Evolutionary conservation across 1,140 invertebrate species (phyloP).

Genomic region (Formica exsecta): DNA sequence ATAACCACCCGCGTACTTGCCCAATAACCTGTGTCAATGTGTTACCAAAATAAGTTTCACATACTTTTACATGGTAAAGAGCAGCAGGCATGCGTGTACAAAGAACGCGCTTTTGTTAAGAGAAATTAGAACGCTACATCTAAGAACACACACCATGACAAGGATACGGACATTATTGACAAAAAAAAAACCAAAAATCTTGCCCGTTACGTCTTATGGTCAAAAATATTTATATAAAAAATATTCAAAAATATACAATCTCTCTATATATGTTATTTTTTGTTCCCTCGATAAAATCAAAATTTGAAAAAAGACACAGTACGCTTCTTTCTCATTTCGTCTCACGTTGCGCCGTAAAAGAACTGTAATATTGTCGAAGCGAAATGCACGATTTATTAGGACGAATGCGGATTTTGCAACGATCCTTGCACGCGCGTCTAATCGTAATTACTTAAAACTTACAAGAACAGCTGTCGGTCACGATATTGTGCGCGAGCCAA

Average conservation of each 20-base stretch:
- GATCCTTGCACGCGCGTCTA: neutral
- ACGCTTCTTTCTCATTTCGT: slow-evolving; percentile 53
- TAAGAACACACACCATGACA: slow-evolving; percentile 76
- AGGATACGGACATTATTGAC: slow-evolving; percentile 66
- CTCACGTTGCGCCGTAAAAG: slow-evolving; percentile 46
- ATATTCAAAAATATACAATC: neutral
- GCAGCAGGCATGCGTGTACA: slow-evolving; percentile 81
- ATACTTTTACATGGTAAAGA: slow-evolving; percentile 71
- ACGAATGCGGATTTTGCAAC: slow-evolving; percentile 50
- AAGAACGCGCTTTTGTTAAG: slow-evolving; percentile 74
- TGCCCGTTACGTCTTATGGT: neutral
- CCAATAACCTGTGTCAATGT: slow-evolving; percentile 50
- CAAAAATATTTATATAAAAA: slow-evolving; percentile 23
- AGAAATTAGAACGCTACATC: slow-evolving; percentile 76
- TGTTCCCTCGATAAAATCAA: neutral
- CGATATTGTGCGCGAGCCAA: neutral
- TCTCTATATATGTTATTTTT: neutral
- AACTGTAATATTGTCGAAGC: slow-evolving; percentile 43
- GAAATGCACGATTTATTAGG: slow-evolving; percentile 46
- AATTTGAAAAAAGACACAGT: neutral
- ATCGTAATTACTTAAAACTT: neutral
- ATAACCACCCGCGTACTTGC: slow-evolving; percentile 33
- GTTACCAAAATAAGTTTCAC: slow-evolving; percentile 51
- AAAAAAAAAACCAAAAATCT: slow-evolving; percentile 56
- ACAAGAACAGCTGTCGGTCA: slow-evolving; percentile 5